Percentiles rank a stretch among this genome's conserved stretches.
Conservation (phyloP, 2,888 invertebrate genomes). For the Nephrotoma appendiculata region DNA sequence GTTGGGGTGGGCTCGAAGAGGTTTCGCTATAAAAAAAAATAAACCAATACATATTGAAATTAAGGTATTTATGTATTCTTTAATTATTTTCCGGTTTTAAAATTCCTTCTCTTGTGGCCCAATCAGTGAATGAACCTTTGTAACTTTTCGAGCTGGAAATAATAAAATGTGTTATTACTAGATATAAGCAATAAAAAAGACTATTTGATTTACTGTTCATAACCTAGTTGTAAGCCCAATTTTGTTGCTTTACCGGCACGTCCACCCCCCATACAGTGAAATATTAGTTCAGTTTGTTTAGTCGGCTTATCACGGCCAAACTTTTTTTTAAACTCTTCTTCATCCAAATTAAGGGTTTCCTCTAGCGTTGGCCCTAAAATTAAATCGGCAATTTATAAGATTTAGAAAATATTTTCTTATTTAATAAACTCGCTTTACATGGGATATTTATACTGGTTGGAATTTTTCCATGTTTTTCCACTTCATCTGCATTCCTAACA, state of each 20-base stretch:
- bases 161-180: background rate
- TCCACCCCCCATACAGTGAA: conserved; percentile 54
- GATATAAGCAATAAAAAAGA: conserved; percentile 7
- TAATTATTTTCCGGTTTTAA: background rate
- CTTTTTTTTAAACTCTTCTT: conserved; percentile 26
- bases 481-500: conserved; percentile 58
- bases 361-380: background rate
- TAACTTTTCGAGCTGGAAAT: conserved; percentile 25
- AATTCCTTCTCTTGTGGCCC: conserved; percentile 23
- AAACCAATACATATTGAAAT: background rate
- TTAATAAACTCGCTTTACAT: background rate
- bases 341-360: background rate
- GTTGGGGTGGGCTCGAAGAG: conserved; percentile 52
- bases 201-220: conserved; percentile 20
- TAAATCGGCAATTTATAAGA: background rate
- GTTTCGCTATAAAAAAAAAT: conserved; percentile 18
- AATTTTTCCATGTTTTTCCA: conserved; percentile 53
- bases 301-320: conserved; percentile 41
- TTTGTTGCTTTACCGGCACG: conserved; percentile 50
- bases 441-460: conserved; percentile 59
- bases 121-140: conserved; percentile 31
- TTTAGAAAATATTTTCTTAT: conserved; percentile 9
- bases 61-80: background rate
- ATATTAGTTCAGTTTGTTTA: conserved; percentile 42
- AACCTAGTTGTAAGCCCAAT: conserved; percentile 28